Percentiles rank a stretch among this genome's conserved stretches.
Evolutionary conservation across 2,888 invertebrate species (phyloP).

Genomic region (Orchesella flavescens): DNA sequence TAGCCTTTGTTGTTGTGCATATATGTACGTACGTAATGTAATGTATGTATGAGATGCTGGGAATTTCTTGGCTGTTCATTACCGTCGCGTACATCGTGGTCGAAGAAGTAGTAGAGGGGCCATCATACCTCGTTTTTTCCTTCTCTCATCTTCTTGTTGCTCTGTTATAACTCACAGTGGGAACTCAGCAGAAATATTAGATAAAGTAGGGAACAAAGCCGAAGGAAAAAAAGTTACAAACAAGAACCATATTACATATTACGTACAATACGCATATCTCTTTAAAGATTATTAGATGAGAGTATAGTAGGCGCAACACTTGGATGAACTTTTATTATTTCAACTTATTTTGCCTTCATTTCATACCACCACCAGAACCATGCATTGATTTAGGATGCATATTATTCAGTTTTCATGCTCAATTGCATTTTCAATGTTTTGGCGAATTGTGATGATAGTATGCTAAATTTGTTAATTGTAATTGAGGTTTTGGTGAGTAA

Average conservation of each 20-base stretch:
- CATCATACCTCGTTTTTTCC: constrained; percentile 56
- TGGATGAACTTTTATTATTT: constrained; percentile 22
- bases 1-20: constrained; percentile 12
- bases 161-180: constrained; percentile 56
- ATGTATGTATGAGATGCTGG: constrained; percentile 58
- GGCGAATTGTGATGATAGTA: constrained; percentile 1
- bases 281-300: constrained; percentile 30
- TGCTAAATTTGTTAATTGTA: constrained; percentile 22
- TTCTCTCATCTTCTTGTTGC: constrained; percentile 33
- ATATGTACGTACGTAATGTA: constrained; percentile 8
- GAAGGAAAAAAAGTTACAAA: constrained; percentile 55
- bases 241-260: constrained; percentile 39
- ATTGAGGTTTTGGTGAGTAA: neutral
- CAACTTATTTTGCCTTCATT: too few species aligned
- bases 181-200: constrained; percentile 59
- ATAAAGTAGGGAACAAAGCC: constrained; percentile 60
- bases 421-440: neutral
- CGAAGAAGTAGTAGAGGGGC: constrained; percentile 41
- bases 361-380: too few species aligned
- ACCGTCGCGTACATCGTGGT: constrained; percentile 57
- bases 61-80: constrained; percentile 63
- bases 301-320: constrained; percentile 31
- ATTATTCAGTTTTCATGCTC: neutral
- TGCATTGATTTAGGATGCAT: constrained; percentile 19
- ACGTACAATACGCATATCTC: constrained; percentile 52